phyloP scores from a whole-genome alignment of 2,888 invertebrate genomes.

The Lepidocyrtinus sp. region DNA sequence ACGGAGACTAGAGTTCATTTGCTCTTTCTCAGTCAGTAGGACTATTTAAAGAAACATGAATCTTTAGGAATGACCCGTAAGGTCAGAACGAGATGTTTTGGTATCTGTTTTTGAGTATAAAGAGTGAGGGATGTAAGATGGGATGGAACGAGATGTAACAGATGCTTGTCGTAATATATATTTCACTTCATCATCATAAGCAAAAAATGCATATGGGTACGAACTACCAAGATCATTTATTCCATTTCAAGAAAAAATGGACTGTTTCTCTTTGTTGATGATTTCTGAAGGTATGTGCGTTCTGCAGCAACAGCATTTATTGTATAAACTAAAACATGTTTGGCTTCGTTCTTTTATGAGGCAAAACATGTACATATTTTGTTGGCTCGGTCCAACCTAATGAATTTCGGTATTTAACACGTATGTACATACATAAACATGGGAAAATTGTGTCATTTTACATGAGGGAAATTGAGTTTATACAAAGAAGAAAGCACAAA shows the following conservation, averaged over 20 bases:
- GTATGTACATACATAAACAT: constrained; percentile 50
- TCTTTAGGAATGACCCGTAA: constrained; percentile 65
- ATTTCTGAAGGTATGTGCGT: too few species aligned
- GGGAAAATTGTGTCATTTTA: constrained; percentile 52
- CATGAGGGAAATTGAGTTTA: too few species aligned
- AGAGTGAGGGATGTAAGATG: constrained; percentile 50
- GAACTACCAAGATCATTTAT: constrained; percentile 30
- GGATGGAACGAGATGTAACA: constrained; percentile 59
- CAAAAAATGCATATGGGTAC: constrained; percentile 23
- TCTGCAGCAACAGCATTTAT: too few species aligned
- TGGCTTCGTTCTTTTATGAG: too few species aligned
- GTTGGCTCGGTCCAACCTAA: too few species aligned
- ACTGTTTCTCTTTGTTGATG: constrained; percentile 37
- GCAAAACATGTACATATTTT: too few species aligned
- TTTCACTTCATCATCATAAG: constrained; percentile 36
- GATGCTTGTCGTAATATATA: constrained; percentile 59
- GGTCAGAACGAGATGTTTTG: constrained; percentile 69
- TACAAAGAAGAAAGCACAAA: too few species aligned
- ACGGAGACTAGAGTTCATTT: too few species aligned
- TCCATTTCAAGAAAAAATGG: constrained; percentile 50
- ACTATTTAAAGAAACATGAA: constrained; percentile 40
- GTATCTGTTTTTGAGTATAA: too few species aligned
- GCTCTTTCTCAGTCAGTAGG: constrained; percentile 21
- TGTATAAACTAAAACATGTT: too few species aligned
- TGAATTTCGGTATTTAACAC: constrained; percentile 53